Evolutionary conservation across 1,140 invertebrate genomes (phyloP).

Genomic region (Formica exsecta): DNA sequence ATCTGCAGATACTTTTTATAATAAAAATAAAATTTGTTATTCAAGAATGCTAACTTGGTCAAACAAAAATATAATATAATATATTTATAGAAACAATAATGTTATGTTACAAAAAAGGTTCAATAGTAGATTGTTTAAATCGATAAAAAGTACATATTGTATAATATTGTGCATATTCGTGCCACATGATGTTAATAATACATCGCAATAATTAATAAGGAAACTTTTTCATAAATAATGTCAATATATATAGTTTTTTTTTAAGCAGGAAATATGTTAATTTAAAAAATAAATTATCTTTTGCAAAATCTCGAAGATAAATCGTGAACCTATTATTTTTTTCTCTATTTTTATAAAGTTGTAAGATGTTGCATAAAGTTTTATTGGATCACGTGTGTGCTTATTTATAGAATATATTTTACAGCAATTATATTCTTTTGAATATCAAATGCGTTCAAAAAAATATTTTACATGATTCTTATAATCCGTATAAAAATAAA

Average conservation of each 20-base stretch:
- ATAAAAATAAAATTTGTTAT: background rate
- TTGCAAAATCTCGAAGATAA: background rate
- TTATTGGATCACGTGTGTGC: background rate
- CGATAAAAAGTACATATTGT: conserved; percentile 8
- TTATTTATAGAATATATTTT: background rate
- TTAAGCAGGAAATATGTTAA: too few relatives aligned
- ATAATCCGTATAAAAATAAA: background rate
- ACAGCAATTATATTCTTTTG: background rate
- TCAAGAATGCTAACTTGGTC: background rate
- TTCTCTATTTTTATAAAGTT: background rate
- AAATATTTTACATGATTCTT: background rate
- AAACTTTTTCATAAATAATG: background rate
- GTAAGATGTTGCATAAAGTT: too few relatives aligned
- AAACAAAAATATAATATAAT: background rate
- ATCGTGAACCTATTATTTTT: background rate
- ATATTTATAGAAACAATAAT: background rate
- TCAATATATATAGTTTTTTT: background rate
- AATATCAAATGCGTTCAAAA: background rate
- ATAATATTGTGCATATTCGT: background rate
- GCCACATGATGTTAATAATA: background rate
- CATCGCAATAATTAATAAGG: background rate
- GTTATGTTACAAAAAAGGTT: background rate
- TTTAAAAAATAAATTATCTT: background rate
- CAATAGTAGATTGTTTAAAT: background rate
- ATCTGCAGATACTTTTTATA: background rate